Conservation (phyloP, 2,888 invertebrate genomes). For the Hypomecis punctinalis region DNA sequence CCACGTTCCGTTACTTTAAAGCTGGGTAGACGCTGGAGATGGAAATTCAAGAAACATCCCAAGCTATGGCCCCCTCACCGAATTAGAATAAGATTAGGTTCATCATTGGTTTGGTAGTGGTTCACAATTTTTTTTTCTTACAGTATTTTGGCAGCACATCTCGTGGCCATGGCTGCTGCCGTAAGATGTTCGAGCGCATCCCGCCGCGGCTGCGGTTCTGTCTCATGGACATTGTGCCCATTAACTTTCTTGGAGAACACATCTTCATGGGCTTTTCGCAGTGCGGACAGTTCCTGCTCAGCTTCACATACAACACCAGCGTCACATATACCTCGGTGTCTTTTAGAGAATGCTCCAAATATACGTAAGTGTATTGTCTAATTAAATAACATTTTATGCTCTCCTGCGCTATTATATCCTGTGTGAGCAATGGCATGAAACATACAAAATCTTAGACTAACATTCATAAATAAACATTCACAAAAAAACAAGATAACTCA, state of each 20-base stretch:
- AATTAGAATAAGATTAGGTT: too few species aligned
- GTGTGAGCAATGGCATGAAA: not conserved
- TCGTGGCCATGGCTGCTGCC: conserved; percentile 72
- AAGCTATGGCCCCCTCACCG: too few species aligned
- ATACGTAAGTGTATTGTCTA: conserved; percentile 64
- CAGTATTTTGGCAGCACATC: conserved; percentile 83
- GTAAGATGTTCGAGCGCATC: conserved; percentile 82
- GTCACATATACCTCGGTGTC: conserved; percentile 72
- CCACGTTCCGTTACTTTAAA: too few species aligned
- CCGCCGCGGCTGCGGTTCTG: conserved; percentile 86
- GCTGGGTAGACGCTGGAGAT: too few species aligned
- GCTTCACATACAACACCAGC: conserved; percentile 89
- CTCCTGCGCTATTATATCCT: not conserved
- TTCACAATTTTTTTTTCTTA: conserved; percentile 37
- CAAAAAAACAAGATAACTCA: too few species aligned
- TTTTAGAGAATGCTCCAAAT: conserved; percentile 82
- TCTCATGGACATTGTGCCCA: conserved; percentile 86
- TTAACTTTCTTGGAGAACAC: conserved; percentile 88
- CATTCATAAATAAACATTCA: too few species aligned
- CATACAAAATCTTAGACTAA: too few species aligned
- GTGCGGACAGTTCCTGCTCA: conserved; percentile 96
- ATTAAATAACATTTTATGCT: not conserved
- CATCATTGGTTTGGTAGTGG: too few species aligned
- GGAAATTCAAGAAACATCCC: too few species aligned
- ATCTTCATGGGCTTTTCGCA: conserved; percentile 98